These are phyloP conservation scores for Aix galericulata DNA, from an alignment of 2,113 vertebrate species.

Conservation along the genomic window DNA sequence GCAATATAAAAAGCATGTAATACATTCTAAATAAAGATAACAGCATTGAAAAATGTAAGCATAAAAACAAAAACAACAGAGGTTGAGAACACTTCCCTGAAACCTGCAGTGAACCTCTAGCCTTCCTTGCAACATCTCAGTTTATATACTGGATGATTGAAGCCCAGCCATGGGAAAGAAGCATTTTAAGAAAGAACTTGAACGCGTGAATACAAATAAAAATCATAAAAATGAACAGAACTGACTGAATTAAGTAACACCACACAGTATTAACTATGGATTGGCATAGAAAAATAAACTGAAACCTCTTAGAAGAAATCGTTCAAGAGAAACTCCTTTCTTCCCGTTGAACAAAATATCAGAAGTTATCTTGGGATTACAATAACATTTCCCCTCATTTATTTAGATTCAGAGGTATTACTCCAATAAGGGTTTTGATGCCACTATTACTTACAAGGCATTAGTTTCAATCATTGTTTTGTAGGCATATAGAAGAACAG, in stretches of 20 bases:
- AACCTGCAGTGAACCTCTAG: not conserved
- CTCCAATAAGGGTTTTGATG: not conserved
- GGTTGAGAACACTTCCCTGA: not conserved
- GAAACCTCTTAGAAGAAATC: not conserved
- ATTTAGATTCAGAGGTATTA: not conserved
- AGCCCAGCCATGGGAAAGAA: not conserved
- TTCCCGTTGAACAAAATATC: not conserved
- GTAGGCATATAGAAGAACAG: not conserved
- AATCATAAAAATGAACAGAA: not conserved
- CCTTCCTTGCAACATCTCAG: not conserved
- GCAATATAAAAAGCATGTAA: not conserved
- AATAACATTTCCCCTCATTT: not conserved
- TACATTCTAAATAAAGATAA: not conserved
- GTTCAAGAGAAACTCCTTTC: conserved; percentile 1
- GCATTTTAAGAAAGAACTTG: not conserved
- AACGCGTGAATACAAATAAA: not conserved
- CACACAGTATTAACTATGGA: not conserved
- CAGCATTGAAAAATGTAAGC: not conserved
- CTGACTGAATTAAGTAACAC: not conserved
- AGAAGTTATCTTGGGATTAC: not conserved
- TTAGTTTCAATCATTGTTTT: not conserved
- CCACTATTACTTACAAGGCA: not conserved
- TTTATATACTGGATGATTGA: not conserved
- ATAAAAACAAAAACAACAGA: not conserved
- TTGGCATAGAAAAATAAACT: conserved; percentile 39